Conservation (phyloP, 2,888 invertebrate genomes). For the Ophioninae sp. region DNA sequence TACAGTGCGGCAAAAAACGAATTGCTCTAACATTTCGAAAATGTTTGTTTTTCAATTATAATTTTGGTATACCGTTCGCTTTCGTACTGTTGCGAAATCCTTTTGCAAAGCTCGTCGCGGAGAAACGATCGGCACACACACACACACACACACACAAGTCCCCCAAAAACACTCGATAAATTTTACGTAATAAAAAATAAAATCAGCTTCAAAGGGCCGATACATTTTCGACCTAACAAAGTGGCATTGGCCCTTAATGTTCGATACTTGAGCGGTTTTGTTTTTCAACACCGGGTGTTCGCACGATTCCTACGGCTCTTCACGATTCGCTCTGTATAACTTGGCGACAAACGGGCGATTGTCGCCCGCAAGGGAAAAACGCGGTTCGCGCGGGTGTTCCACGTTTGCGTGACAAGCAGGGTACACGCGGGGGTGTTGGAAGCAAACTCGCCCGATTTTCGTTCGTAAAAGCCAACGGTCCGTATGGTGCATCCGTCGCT, state of each 20-base stretch:
- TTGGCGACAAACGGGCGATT: conserved; percentile 37
- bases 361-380: neutral
- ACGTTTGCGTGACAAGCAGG: conserved; percentile 20
- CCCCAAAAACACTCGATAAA: neutral
- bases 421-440: conserved; percentile 7
- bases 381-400: conserved; percentile 32
- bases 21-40: too few species aligned
- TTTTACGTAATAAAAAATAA: neutral
- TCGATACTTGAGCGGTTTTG: neutral
- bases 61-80: too few species aligned
- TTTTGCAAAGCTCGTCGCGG: too few species aligned
- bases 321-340: conserved; percentile 46
- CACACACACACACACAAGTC: neutral
- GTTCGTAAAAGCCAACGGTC: conserved; percentile 50
- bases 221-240: neutral
- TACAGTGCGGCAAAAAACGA: too few species aligned
- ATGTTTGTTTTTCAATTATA: too few species aligned
- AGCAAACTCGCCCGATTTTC: conserved; percentile 50
- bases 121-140: neutral
- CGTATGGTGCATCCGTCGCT: conserved; percentile 38
- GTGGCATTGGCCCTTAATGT: neutral
- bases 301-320: conserved; percentile 34
- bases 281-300: conserved; percentile 31
- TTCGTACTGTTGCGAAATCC: too few species aligned
- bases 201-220: too few species aligned